A percentile compares a stretch with the other conserved stretches of the same genome.
Conservation (phyloP, 1,140 invertebrate species). For the Tachypleus tridentatus region DNA sequence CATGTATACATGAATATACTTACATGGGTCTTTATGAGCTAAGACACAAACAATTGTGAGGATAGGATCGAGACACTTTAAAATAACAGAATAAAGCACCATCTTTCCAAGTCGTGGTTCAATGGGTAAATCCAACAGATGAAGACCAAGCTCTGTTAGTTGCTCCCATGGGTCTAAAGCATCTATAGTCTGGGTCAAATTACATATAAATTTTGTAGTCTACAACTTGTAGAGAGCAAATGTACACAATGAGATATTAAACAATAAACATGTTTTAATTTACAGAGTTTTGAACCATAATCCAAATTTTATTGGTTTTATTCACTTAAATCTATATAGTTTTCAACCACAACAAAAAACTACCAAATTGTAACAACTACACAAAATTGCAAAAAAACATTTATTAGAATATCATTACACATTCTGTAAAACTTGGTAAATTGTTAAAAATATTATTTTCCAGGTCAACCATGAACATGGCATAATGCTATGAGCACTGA, state of each 20-base stretch:
- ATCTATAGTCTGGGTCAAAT: conserved; percentile 52
- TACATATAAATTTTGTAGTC: neutral
- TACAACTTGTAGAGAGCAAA: too few relatives aligned
- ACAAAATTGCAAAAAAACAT: too few relatives aligned
- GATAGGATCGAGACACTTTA: conserved; percentile 90
- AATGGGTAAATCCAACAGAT: conserved; percentile 76
- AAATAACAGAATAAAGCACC: conserved; percentile 74
- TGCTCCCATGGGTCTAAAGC: conserved; percentile 68
- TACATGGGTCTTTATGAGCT: conserved; percentile 56
- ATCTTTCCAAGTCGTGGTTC: conserved; percentile 85
- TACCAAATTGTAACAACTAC: too few relatives aligned
- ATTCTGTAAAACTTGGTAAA: too few relatives aligned
- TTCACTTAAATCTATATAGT: too few relatives aligned
- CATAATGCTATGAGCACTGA: too few relatives aligned
- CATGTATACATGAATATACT: conserved; percentile 25
- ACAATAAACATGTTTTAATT: neutral
- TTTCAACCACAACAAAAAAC: too few relatives aligned
- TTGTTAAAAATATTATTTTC: too few relatives aligned
- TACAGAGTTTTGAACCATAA: neutral
- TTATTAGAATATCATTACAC: too few relatives aligned
- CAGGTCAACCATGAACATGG: too few relatives aligned
- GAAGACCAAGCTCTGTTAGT: conserved; percentile 73
- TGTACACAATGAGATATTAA: too few relatives aligned
- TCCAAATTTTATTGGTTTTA: too few relatives aligned
- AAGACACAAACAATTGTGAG: conserved; percentile 81